Evolutionary conservation across 2,888 invertebrate species (phyloP).

Genomic region (Polia nebulosa): DNA sequence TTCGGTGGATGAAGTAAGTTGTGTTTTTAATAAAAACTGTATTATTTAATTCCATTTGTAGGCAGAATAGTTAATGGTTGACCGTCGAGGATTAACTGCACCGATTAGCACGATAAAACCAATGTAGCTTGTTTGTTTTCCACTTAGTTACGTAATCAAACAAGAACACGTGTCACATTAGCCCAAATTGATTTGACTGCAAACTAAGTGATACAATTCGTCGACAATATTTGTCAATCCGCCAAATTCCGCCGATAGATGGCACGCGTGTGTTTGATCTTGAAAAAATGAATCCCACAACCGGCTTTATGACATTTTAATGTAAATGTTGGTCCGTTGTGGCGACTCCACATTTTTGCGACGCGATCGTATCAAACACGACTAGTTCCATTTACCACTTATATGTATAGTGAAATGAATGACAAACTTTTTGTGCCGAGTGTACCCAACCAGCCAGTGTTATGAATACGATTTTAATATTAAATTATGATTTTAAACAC

Average conservation of each 20-base stretch:
- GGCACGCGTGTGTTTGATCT: conserved; percentile 50
- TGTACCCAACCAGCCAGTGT: conserved; percentile 24
- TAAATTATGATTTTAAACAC: conserved; percentile 37
- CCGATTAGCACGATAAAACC: not conserved
- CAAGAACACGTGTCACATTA: not conserved
- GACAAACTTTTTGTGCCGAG: conserved; percentile 39
- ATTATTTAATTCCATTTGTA: not conserved
- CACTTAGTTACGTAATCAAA: not conserved
- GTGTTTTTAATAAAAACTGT: not conserved
- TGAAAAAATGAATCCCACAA: conserved; percentile 57
- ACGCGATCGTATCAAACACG: conserved; percentile 50
- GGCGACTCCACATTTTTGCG: conserved; percentile 60
- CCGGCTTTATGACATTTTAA: conserved; percentile 70
- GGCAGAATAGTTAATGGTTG: not conserved
- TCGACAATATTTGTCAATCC: conserved; percentile 24
- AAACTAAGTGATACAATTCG: not conserved
- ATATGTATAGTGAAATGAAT: conserved; percentile 54
- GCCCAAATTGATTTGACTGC: conserved; percentile 12
- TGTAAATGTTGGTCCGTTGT: conserved; percentile 62
- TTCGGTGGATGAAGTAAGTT: not conserved
- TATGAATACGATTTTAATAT: conserved; percentile 54
- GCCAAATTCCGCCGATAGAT: conserved; percentile 58
- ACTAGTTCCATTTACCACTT: conserved; percentile 57
- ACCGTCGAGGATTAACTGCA: not conserved
- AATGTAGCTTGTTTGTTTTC: not conserved